Base-by-base conservation (phyloP, 2,797 vertebrate genomes). In the Darevskia nairensis region DNA sequence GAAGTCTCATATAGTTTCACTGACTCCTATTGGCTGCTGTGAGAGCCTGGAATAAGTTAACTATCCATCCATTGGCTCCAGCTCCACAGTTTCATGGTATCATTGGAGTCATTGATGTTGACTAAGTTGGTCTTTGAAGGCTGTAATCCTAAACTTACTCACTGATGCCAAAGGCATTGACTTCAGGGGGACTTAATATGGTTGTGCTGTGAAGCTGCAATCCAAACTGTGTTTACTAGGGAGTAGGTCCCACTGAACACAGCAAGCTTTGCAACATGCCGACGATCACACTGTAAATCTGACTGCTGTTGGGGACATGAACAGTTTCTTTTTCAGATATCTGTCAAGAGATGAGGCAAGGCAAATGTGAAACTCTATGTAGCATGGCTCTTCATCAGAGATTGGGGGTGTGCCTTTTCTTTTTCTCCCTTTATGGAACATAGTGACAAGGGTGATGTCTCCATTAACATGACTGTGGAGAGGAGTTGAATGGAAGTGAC, bases 11-110 rank as follows among this genome's bases (percentile, higher is more conserved):
- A 55, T 91, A 94, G 94, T 91, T 90, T 91, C 92, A 94, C 88
- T 92, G 90, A 90, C 95, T 90, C 92, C 92, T 86, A 88, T 92
- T 94, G 92, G 94, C 94, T 94, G 76, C 91, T 92, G 35, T 95
- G 94, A 80, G 15, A 93, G 93, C 94, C 95, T 96, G 95, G 95
- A 94, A 93, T 95, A 95, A 93, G 96, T 96, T 96, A 96, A 68
- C 59, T 84, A 89, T 88, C 85, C 88, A 91, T 91, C 96, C 96
- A 96, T 96, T 96, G 94, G 91, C 95, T 96, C 93, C 95, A 96
- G 95, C 93, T 96, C 86, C 88, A 90, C 93, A 90, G 80, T 94
- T 96, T 93, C 82, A 96, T 95, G 94, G 95, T 96, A 96, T 96
- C 95, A 92, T 84, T 0, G 2, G 82, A 93, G 83, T 89, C 94